Evolutionary conservation across 1,140 invertebrate genomes (phyloP).

Genomic region (Tetramorium simillimum): DNA sequence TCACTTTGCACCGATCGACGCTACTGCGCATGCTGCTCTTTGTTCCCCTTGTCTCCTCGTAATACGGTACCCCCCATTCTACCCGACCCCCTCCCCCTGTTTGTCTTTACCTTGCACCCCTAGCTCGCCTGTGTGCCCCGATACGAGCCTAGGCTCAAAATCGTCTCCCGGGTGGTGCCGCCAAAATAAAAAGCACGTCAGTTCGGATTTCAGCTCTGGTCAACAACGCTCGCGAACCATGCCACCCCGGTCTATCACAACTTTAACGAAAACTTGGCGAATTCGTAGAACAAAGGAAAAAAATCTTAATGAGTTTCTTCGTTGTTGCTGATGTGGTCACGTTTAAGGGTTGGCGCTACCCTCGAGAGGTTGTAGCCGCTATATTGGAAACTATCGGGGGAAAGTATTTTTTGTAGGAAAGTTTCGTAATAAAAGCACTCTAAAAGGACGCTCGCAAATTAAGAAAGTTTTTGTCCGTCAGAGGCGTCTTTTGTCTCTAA

Average conservation of each 20-base stretch:
- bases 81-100: not conserved
- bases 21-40: slow-evolving; percentile 56
- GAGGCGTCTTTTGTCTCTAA: not conserved
- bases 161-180: not conserved
- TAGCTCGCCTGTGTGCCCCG: slow-evolving; percentile 12
- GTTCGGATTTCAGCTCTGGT: slow-evolving; percentile 3
- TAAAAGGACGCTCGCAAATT: slow-evolving; percentile 38
- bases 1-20: slow-evolving; percentile 64
- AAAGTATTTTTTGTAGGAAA: slow-evolving; percentile 19
- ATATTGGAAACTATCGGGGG: slow-evolving; percentile 32
- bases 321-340: not conserved
- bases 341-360: slow-evolving; percentile 1
- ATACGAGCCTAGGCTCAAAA: slow-evolving; percentile 13
- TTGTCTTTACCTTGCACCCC: slow-evolving; percentile 41
- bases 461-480: slow-evolving; percentile 16
- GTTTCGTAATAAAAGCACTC: slow-evolving; percentile 35
- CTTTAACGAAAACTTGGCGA: not conserved
- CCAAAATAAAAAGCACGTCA: not conserved
- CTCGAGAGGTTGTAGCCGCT: slow-evolving; percentile 4
- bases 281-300: not conserved
- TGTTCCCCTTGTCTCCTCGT: slow-evolving; percentile 50
- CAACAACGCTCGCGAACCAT: not conserved
- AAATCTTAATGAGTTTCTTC: slow-evolving; percentile 37
- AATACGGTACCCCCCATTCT: slow-evolving; percentile 8
- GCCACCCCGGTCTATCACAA: not conserved